Base-by-base conservation (phyloP, 1,140 invertebrate genomes). In the Thaumetopoea pityocampa region DNA sequence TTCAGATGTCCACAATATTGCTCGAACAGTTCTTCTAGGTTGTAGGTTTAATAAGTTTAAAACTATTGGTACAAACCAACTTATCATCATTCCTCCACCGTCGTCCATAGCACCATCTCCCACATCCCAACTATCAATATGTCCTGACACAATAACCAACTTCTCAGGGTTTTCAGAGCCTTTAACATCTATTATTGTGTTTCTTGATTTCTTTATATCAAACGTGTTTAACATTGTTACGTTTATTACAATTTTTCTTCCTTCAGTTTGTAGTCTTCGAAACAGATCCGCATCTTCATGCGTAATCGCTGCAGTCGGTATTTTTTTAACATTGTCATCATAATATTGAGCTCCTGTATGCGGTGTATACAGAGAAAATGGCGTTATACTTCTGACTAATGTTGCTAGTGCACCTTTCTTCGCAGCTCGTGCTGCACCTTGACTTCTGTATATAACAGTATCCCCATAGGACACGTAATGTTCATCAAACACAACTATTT, bases 61-160 rank as follows among this genome's bases (percentile, higher is more conserved):
- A 15, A 94, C 65, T 5, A 89, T 88, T 7, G 94, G 83, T 18
- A 91, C 89, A 43, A 89, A 89, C 92, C 92, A 95, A 4, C 93
- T 93, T 46, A 95, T 91, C 49, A 96, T 92, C 41, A 91, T 89
- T 35, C 94, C 94, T 45, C 90, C 92, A 32, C 92, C 95, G 76
- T 96, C 94, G 68, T 96, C 94, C 90, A 96, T 92, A 0, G 93
- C 94, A 8, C 94, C 94, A 62, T 92, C 87, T n/a, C 94, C 94
- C 10, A 96, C 93, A 68, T 96, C 94, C 94, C 94, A 96, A 57
- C 91, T 93, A 65, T 96, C 94, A 7, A 96, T 87, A 68, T 96
- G 94, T 27, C 94, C 95, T 12, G 93, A 93, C 5, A 96, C 87
- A 5, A 95, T 85, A 0, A 96, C 93, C 5, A 91, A 60, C 63